Evolutionary conservation across 2,113 vertebrate species (phyloP).

Genomic region (Struthio camelus): DNA sequence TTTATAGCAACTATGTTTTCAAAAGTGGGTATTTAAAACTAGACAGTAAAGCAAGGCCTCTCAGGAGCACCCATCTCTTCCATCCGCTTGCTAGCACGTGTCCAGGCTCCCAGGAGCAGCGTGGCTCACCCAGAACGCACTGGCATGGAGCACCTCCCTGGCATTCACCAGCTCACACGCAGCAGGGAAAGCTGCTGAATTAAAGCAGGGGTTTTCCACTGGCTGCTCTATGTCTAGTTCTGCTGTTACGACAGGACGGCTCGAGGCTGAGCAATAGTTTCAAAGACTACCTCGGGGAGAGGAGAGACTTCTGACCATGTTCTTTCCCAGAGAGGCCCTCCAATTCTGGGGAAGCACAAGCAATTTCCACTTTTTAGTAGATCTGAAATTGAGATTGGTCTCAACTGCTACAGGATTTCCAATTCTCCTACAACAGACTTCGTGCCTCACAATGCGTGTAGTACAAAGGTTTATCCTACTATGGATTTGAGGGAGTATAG

Average conservation of each 20-base stretch:
- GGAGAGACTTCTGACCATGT: background rate
- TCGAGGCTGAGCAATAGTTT: background rate
- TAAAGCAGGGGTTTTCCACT: background rate
- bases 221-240: background rate
- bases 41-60: background rate
- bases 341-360: background rate
- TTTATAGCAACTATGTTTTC: background rate
- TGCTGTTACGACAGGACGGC: background rate
- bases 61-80: background rate
- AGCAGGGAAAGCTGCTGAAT: background rate
- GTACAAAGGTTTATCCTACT: background rate
- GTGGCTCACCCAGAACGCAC: too few relatives aligned
- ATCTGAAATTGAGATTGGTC: background rate
- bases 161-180: background rate
- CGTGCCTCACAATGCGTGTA: background rate
- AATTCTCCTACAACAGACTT: background rate
- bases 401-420: background rate
- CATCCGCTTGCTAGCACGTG: background rate
- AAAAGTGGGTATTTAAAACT: background rate
- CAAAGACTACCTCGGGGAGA: background rate
- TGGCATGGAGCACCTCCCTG: background rate
- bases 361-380: background rate
- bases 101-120: too few relatives aligned
- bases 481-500: background rate
- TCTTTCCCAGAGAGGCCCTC: background rate